A percentile compares a stretch with the other conserved stretches of the same genome.
Evolutionary conservation across 2,797 vertebrate genomes (phyloP).

Genomic region (Coregonus sp.): DNA sequence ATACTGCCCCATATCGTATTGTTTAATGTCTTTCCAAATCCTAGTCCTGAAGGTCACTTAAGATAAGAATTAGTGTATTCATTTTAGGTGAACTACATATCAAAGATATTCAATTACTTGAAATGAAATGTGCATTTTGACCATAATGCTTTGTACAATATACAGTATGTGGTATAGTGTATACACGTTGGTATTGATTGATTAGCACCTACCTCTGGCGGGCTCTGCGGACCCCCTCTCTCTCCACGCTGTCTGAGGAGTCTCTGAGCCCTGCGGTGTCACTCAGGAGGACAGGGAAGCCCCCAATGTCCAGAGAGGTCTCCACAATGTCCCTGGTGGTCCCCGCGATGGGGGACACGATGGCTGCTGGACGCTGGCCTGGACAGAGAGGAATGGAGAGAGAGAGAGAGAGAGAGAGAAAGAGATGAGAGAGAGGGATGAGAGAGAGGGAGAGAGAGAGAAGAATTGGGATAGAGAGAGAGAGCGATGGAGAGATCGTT

Average conservation of each 20-base stretch:
- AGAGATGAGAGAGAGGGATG: neutral
- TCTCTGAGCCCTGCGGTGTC: slow-evolving; percentile 91
- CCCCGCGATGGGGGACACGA: slow-evolving; percentile 77
- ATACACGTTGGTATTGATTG: no score
- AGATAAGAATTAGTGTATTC: no score
- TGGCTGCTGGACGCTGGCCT: slow-evolving; percentile 36
- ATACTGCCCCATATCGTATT: no score
- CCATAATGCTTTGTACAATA: no score
- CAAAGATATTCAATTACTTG: no score
- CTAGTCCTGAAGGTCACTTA: no score
- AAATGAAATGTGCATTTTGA: no score
- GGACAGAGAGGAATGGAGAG: neutral
- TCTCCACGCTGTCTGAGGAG: slow-evolving; percentile 81
- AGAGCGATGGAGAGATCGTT: no score
- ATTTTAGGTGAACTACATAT: no score
- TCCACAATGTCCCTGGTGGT: slow-evolving; percentile 94
- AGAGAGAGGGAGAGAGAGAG: neutral
- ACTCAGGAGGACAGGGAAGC: slow-evolving; percentile 87
- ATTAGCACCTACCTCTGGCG: slow-evolving; percentile 72
- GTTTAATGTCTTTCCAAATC: no score
- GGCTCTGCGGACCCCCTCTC: slow-evolving; percentile 85
- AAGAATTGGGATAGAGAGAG: neutral
- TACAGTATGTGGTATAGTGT: no score
- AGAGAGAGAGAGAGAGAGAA: no score
- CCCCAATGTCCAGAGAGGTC: slow-evolving; percentile 84